Base-by-base conservation (phyloP, 2,113 vertebrate genomes). In the Cynoglossus semilaevis region DNA sequence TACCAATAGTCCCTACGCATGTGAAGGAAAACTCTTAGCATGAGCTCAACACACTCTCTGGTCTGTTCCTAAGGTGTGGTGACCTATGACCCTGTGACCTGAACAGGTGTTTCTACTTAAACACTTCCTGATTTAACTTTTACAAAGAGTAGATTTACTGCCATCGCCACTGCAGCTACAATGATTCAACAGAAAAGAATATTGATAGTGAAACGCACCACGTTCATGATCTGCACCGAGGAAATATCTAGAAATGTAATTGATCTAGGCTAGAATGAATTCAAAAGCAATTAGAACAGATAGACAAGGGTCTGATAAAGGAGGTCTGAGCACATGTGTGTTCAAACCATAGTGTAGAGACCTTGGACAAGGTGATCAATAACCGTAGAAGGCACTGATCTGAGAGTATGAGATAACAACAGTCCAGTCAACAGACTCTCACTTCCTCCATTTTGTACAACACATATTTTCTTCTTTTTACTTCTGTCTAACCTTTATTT, bases 1-100 rank as follows among this genome's bases (percentile, higher is more conserved):
- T 52, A 38, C 52, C 55, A 4, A 13, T 42, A 52, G 4, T 13
- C 36, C 12, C 66, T 3, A 76, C 76, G 51, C 74, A 76, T 72
- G 78, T 37, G 42, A 80, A 76, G 18, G 76, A 58, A 64, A 83
- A 72, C 78, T 77, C 59, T 65, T 38, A 69, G 78, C 54, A 70
- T 74, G 79, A 82, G 74, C 68, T 64, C 58, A 81, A 67, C 70
- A 56, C 50, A 74, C 45, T 66, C 70, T 38, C 12, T 78, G 70
- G 66, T 63, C 77, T 74, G 8, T 59, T 70, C 15, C 71, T 81
- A 85, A 85, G 72, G 58, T 74, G 75, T 70, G 58, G 66, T 65
- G 60, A 18, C n/a, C n/a, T n/a, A n/a, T 4, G 38, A 10, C 37
- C 46, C 29, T n/a, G 41, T n/a, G 36, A 64, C 61, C 54, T 29